phyloP scores from a whole-genome alignment of 2,113 vertebrate genomes.

The Echinops telfairi region DNA sequence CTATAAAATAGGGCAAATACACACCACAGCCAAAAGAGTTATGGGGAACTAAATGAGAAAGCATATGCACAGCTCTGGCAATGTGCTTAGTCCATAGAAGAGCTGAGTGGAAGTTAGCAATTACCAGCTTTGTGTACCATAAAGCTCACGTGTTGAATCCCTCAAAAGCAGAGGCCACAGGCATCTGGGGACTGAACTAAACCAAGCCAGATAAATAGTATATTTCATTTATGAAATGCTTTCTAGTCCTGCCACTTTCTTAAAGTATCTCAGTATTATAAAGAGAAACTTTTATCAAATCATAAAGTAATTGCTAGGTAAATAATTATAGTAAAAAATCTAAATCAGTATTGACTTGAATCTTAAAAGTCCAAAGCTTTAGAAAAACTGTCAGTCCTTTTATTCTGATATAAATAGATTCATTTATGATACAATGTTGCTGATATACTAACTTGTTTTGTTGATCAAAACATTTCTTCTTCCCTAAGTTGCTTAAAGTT shows the following conservation, averaged over 20 bases:
- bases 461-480: conserved; percentile 26
- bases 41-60: conserved; percentile 9
- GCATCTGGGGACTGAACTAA: neutral
- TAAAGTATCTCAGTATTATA: neutral
- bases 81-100: neutral
- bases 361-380: conserved; percentile 11
- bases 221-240: neutral
- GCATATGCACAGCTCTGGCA: neutral
- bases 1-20: neutral
- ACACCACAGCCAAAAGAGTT: neutral
- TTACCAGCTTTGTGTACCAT: neutral
- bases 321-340: conserved; percentile 24
- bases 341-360: neutral
- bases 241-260: conserved; percentile 9
- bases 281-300: neutral
- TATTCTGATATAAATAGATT: neutral
- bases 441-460: neutral
- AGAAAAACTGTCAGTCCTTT: neutral
- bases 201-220: neutral
- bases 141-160: neutral
- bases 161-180: neutral
- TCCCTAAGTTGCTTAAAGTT: neutral
- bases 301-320: neutral
- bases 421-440: neutral
- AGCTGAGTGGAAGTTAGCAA: conserved; percentile 32